Evolutionary conservation across 2,888 invertebrate genomes (phyloP), one percentile per base, ranked within the genome.

Genomic region (Myopa tessellatipennis): DNA sequence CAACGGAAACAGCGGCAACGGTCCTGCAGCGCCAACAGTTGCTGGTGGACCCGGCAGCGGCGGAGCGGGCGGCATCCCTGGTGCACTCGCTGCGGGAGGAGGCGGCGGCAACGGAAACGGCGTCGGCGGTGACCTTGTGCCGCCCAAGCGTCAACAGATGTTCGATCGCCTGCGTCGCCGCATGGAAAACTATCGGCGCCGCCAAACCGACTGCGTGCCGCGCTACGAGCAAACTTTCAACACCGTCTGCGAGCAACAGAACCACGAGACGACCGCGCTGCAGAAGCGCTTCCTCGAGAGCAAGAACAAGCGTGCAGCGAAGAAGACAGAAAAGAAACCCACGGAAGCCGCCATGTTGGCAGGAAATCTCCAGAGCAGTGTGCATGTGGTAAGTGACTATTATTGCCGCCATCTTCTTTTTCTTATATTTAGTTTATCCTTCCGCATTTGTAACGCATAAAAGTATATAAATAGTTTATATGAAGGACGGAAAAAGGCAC

Each of bases 241-340:
- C 87, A 95, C 95, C 61, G 92, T 95, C 80, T 95, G 95, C 90
- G 97, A 97, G 87, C 96, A 96, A 88, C 96, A 97, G 88, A 93
- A 95, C 84, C 93, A 96, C 90, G 97, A 97, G 89, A 97, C 97
- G 58, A 91, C 94, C 83, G 93, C 95, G 82, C 91, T 98, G 81
- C 95, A 96, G 89, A 96, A 97, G 90, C 93, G 96, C 81, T 97
- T 94, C 90, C 92, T 97, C 84, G 98, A 98, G 90, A 95, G 94
- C 88, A 97, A 96, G 89, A 94, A 95, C 82, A 97, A 97, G 90
- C 94, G 95, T 82, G 94, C 95, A 79, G 92, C 92, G 87, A 97
- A 96, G 90, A 95, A 95, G 91, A 95, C 93, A 86, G 93, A 93
- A 88, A 91, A 91, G 91, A 92, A 90, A 88, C 89, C 87, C 84